Evolutionary conservation across 1,140 invertebrate genomes (phyloP).

Genomic region (Psilanteris sp.): DNA sequence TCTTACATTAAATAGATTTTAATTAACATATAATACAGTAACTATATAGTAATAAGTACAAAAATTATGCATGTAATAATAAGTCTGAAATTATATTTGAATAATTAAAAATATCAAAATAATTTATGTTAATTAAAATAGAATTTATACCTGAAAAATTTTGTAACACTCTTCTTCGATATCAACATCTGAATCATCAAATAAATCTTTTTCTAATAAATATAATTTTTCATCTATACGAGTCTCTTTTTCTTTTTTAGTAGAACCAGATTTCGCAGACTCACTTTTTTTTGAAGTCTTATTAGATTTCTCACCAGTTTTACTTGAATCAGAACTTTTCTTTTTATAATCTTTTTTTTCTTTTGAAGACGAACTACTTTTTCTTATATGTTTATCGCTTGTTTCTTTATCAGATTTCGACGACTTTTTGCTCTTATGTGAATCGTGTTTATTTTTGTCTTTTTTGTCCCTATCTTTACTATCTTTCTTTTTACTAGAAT

Average conservation of each 20-base stretch:
- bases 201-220: constrained; percentile 66
- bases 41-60: too few species aligned
- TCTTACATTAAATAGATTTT: too few species aligned
- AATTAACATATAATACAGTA: too few species aligned
- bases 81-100: constrained; percentile 3
- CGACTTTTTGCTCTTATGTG: constrained; percentile 62
- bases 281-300: constrained; percentile 48
- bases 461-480: constrained; percentile 46
- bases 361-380: constrained; percentile 37
- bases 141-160: constrained; percentile 88
- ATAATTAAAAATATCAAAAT: neutral
- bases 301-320: constrained; percentile 55
- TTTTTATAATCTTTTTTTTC: constrained; percentile 52
- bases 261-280: constrained; percentile 59
- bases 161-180: constrained; percentile 86
- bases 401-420: constrained; percentile 59
- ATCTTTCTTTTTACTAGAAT: constrained; percentile 60
- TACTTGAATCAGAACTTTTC: constrained; percentile 44
- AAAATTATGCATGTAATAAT: too few species aligned
- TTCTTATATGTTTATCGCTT: constrained; percentile 55
- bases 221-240: constrained; percentile 54
- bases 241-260: constrained; percentile 53
- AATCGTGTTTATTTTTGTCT: constrained; percentile 63
- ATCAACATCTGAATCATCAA: constrained; percentile 81
- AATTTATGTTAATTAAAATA: too few species aligned